These are phyloP conservation scores for Promerops cafer DNA, from an alignment of 2,113 vertebrate genomes.

Conservation along the genomic window DNA sequence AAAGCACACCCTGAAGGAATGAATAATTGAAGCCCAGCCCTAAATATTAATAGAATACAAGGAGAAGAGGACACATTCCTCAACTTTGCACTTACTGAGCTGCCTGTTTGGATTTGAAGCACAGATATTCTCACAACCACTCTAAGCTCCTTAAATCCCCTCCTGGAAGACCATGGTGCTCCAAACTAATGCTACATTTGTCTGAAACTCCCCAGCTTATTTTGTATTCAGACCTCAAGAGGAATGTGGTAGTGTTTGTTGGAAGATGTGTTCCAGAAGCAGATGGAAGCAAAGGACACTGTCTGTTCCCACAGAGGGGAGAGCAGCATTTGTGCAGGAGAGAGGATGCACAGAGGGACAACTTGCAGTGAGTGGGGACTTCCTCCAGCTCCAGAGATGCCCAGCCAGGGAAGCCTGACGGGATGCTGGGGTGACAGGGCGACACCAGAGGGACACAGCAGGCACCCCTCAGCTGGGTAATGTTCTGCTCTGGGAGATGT, in stretches of 20 bases:
- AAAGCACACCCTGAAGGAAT: conserved; percentile 46
- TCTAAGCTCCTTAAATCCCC: not conserved
- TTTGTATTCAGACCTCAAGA: conserved; percentile 8
- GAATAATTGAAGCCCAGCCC: conserved; percentile 54
- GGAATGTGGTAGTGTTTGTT: not conserved
- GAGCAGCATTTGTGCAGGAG: not conserved
- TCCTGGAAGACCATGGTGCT: not conserved
- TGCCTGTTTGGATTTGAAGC: conserved; percentile 8
- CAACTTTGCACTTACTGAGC: conserved; percentile 1
- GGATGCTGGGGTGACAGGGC: rapidly evolving
- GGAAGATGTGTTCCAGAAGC: not conserved
- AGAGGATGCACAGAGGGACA: not conserved
- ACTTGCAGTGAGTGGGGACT: rapidly evolving
- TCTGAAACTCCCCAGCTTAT: not conserved
- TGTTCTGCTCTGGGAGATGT: not conserved
- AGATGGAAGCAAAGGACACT: not conserved
- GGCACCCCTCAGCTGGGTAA: not conserved
- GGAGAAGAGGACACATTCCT: conserved; percentile 15
- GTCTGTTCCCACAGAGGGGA: not conserved
- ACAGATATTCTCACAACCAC: not conserved
- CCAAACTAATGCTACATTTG: not conserved
- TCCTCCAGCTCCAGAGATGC: not conserved
- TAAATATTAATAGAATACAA: conserved; percentile 63
- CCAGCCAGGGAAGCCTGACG: not conserved
- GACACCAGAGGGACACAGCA: not conserved